Base-by-base conservation (phyloP, 2,113 vertebrate genomes). In the zebrafish (Danio rerio) region DNA sequence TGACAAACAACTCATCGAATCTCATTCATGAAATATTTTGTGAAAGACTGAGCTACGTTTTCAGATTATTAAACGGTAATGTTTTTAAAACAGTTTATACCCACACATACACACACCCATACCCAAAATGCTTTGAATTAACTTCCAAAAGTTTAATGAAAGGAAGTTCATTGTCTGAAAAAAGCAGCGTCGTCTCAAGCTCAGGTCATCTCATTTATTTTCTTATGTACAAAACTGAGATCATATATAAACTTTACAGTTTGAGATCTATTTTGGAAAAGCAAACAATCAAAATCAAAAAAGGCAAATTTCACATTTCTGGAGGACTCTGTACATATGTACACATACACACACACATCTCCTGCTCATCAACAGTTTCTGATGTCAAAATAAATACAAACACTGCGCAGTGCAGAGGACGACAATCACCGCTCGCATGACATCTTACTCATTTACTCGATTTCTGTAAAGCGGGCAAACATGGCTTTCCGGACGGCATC, bases 401-500 rank as follows among this genome's bases (percentile, higher is more conserved):
- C 45, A 40, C 8, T 72, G 74, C 47, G 63, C 16, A 18, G 50
- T 47, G 20, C 20, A 59, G 20, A 18, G 16, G n/a, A 45, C 3
- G 3, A 20, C 16, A 43, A 11, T 5, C 31, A 20, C 0, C 8
- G 68, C 43, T 16, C 16, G 18, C 45, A 45, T 0, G 7, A 47
- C 31, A 18, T 16, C 11, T 50, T 45, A 31, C 15, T 0, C n/a
- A 47, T 2, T 95, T 88, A 99, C 86, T 99, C 98, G 91, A 99
- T 95, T 88, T 99, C 98, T 0, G 97, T 99, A 93, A 99, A 99
- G 43, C 98, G 96, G 16, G 98, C 97, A 2, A 99, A 99, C 98
- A 99, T 99, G 87, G 98, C 98, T 96, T 99, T 99, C 84, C 98
- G 94, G 80, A 99, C 98, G 0, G 97, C 97, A 0, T 99, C 98